These are phyloP conservation scores for Eumaeus atala DNA, from an alignment of 1,140 invertebrate species.

Conservation along the genomic window DNA sequence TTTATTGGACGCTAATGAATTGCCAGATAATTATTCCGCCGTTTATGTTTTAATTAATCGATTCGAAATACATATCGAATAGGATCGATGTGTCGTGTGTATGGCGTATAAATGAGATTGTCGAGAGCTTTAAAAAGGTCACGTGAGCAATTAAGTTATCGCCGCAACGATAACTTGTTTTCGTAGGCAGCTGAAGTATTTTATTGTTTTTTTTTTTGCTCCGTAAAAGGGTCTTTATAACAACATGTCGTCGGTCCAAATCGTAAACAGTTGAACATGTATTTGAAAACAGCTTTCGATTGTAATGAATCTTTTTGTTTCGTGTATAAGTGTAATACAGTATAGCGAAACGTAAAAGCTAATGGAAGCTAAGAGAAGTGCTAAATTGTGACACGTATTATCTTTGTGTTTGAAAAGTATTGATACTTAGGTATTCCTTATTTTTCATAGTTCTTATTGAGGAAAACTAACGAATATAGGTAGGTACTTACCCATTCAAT, in stretches of 20 bases:
- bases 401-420: too few species aligned
- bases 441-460: too few species aligned
- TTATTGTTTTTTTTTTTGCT: neutral
- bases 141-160: neutral
- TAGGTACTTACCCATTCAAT: too few species aligned
- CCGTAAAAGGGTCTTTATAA: conserved; percentile 8
- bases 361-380: too few species aligned
- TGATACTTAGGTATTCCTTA: too few species aligned
- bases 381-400: too few species aligned
- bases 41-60: conserved; percentile 21
- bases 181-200: conserved; percentile 4
- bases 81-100: neutral
- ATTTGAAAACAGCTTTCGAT: conserved; percentile 2
- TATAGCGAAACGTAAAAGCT: too few species aligned
- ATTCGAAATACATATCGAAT: conserved; percentile 19
- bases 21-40: conserved; percentile 24
- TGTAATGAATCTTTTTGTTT: too few species aligned
- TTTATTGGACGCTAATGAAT: conserved; percentile 20
- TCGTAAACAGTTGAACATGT: conserved; percentile 1
- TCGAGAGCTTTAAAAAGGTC: conserved; percentile 2
- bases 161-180: neutral
- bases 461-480: too few species aligned
- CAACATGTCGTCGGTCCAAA: neutral
- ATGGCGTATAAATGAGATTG: neutral
- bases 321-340: too few species aligned